Conservation (phyloP, 2,113 vertebrate species). For the Naja naja region DNA sequence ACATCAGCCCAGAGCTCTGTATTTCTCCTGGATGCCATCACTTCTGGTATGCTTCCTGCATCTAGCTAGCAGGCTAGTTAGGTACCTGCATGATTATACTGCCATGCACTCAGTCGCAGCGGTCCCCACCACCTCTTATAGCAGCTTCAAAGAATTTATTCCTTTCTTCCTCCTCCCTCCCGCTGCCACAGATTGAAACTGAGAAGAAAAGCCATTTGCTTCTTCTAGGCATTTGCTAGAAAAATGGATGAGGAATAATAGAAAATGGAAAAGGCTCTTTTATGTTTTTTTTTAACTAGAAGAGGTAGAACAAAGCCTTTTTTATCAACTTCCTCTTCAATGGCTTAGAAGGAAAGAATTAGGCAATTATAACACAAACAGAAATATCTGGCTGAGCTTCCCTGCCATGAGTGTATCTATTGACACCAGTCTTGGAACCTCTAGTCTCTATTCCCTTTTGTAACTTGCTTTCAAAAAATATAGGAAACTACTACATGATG, state of each 20-base stretch:
- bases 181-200: neutral
- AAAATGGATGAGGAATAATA: neutral
- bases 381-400: neutral
- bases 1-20: neutral
- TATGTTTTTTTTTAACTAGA: neutral
- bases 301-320: neutral
- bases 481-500: neutral
- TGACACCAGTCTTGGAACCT: neutral
- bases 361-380: neutral
- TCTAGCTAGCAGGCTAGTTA: neutral
- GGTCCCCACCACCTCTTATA: neutral
- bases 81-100: neutral
- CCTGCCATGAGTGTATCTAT: neutral
- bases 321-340: neutral
- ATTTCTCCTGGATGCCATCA: neutral
- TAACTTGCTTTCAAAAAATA: neutral
- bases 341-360: neutral
- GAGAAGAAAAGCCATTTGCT: neutral
- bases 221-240: neutral
- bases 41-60: neutral
- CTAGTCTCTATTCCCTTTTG: neutral
- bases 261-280: neutral
- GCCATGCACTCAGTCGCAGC: neutral
- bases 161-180: neutral
- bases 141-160: neutral